These are phyloP conservation scores for Dryobates pubescens DNA, from an alignment of 2,797 vertebrate species.

Conservation along the genomic window DNA sequence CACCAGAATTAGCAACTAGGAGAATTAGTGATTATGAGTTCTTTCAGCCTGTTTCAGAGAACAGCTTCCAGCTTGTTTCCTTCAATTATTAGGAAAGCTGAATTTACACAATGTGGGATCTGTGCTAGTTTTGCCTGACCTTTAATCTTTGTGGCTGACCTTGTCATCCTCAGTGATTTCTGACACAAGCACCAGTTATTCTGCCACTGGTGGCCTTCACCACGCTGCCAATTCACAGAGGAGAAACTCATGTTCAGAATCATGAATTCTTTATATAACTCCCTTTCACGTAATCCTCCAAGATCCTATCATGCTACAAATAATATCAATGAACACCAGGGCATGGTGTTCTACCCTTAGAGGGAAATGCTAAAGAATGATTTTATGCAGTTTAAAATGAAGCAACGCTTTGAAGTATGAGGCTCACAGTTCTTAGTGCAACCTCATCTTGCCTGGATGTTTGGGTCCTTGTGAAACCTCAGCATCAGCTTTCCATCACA, in stretches of 20 bases:
- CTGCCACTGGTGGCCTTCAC: neutral
- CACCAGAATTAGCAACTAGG: slow-evolving; percentile 10
- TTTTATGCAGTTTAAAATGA: neutral
- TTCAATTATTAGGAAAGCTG: slow-evolving; percentile 6
- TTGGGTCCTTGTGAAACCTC: neutral
- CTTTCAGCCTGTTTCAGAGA: slow-evolving; percentile 24
- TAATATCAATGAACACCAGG: neutral
- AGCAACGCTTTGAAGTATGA: neutral
- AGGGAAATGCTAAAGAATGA: neutral
- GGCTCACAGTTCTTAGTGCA: neutral
- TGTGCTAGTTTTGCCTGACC: neutral
- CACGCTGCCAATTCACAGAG: neutral
- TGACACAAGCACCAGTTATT: neutral
- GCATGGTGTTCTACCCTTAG: neutral
- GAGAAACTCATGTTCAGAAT: neutral
- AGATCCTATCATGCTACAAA: neutral
- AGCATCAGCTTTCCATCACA: neutral
- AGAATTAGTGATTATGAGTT: slow-evolving; percentile 34
- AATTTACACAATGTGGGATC: neutral
- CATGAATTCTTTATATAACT: neutral
- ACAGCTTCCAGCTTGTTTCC: slow-evolving; percentile 19
- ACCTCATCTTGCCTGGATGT: neutral
- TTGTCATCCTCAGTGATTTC: neutral
- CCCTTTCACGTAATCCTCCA: neutral
- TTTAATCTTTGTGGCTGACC: neutral